Conservation (phyloP, 1,140 invertebrate species). For the Drosophila ohnishii region DNA sequence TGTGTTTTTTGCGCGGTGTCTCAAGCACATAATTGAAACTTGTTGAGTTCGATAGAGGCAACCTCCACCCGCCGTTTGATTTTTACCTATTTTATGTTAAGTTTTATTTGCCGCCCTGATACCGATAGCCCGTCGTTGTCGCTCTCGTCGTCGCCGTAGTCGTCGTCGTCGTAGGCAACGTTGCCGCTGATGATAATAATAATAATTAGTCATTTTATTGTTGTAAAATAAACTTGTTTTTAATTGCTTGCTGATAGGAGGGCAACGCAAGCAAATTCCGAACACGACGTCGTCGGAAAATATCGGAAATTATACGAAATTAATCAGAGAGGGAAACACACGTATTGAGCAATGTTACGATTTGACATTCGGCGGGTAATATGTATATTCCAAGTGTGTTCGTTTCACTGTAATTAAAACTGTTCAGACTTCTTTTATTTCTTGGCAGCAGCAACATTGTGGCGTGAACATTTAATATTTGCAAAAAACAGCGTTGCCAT, state of each 20-base stretch:
- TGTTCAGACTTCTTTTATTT: slow-evolving; percentile 16
- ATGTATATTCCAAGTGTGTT: slow-evolving; percentile 7
- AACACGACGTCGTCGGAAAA: slow-evolving; percentile 9
- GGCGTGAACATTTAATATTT: slow-evolving; percentile 54
- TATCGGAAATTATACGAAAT: slow-evolving; percentile 52
- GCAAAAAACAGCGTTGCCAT: slow-evolving; percentile 35
- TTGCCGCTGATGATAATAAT: slow-evolving; percentile 69
- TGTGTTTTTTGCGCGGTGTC: slow-evolving; percentile 41
- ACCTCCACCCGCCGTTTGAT: slow-evolving; percentile 22
- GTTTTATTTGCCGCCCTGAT: slow-evolving; percentile 71
- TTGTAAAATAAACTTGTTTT: slow-evolving; percentile 81
- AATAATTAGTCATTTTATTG: slow-evolving; percentile 81
- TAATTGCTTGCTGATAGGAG: slow-evolving; percentile 66
- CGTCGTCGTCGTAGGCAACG: neutral
- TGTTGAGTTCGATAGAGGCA: slow-evolving; percentile 63
- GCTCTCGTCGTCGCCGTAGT: neutral
- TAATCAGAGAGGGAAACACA: slow-evolving; percentile 39
- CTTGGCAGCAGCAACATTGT: slow-evolving; percentile 45
- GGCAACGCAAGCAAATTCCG: slow-evolving; percentile 30
- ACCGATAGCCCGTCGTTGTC: slow-evolving; percentile 52
- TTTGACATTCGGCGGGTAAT: slow-evolving; percentile 13
- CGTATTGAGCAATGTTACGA: slow-evolving; percentile 30
- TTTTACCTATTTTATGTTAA: slow-evolving; percentile 78
- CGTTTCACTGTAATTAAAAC: slow-evolving; percentile 31
- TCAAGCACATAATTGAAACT: slow-evolving; percentile 79